Conservation (phyloP, 2,113 vertebrate species). For the Channa maculata region DNA sequence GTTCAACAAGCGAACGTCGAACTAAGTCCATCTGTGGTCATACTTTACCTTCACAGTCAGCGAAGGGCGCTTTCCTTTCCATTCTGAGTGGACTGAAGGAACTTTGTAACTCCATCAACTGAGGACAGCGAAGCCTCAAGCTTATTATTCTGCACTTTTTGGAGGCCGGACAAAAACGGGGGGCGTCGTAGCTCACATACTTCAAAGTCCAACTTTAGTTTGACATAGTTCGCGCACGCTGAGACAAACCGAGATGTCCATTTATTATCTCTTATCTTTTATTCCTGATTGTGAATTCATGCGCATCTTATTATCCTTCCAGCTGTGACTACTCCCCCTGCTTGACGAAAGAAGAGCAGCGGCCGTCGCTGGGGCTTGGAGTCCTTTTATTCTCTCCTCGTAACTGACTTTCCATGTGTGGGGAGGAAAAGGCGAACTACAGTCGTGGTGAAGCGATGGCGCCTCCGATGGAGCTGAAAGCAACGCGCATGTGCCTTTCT, state of each 20-base stretch:
- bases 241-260: slow-evolving; percentile 32
- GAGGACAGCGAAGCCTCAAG: slow-evolving; percentile 61
- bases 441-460: slow-evolving; percentile 72
- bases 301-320: slow-evolving; percentile 86
- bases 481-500: slow-evolving; percentile 78
- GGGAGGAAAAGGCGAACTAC: slow-evolving; percentile 73
- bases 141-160: slow-evolving; percentile 40
- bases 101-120: slow-evolving; percentile 79
- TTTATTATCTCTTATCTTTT: slow-evolving; percentile 75
- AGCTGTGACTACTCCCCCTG: slow-evolving; percentile 80
- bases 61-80: slow-evolving; percentile 75
- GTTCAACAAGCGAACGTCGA: slow-evolving; percentile 10
- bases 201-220: slow-evolving; percentile 14
- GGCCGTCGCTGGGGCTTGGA: slow-evolving; percentile 67
- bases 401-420: slow-evolving; percentile 47
- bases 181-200: slow-evolving; percentile 1
- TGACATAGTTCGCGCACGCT: not conserved
- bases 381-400: slow-evolving; percentile 52
- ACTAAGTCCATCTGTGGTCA: not conserved
- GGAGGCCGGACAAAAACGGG: slow-evolving; percentile 4
- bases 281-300: slow-evolving; percentile 81
- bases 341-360: slow-evolving; percentile 44
- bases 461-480: slow-evolving; percentile 46
- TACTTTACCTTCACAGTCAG: slow-evolving; percentile 78
- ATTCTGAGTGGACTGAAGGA: slow-evolving; percentile 71